Conservation (phyloP, 2,113 vertebrate species). For the Phalacrocorax aristotelis region DNA sequence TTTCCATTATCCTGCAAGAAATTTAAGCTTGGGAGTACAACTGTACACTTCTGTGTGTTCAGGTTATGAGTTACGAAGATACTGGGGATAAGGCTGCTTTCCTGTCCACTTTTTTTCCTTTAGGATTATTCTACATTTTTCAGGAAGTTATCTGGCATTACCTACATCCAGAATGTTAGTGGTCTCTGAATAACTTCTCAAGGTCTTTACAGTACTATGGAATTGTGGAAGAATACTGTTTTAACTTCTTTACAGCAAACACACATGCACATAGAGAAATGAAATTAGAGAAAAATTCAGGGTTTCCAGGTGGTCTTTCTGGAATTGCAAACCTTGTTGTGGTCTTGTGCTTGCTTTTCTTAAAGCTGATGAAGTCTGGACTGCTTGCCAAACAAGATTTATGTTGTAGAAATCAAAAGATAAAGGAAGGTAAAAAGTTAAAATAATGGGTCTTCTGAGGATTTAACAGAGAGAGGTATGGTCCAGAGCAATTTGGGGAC, state of each 20-base stretch:
- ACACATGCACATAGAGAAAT: background rate
- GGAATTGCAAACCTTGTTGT: background rate
- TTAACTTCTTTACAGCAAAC: background rate
- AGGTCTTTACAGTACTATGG: background rate
- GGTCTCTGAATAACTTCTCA: background rate
- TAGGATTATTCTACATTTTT: background rate
- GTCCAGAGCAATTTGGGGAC: background rate
- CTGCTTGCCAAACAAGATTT: background rate
- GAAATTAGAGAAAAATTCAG: background rate
- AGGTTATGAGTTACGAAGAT: background rate
- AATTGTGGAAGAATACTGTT: background rate
- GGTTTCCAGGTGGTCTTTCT: background rate
- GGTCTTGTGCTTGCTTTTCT: background rate
- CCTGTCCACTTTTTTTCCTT: background rate
- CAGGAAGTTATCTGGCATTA: background rate
- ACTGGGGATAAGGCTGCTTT: background rate
- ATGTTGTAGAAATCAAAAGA: background rate
- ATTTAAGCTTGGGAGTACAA: background rate
- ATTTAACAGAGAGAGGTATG: background rate
- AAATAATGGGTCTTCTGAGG: background rate
- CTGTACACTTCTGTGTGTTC: background rate
- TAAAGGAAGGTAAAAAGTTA: background rate
- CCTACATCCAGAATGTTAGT: background rate
- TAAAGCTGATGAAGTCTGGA: background rate
- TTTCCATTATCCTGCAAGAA: background rate